Evolutionary conservation across 1,140 invertebrate genomes (phyloP).

Genomic region (Reticulitermes speratus): DNA sequence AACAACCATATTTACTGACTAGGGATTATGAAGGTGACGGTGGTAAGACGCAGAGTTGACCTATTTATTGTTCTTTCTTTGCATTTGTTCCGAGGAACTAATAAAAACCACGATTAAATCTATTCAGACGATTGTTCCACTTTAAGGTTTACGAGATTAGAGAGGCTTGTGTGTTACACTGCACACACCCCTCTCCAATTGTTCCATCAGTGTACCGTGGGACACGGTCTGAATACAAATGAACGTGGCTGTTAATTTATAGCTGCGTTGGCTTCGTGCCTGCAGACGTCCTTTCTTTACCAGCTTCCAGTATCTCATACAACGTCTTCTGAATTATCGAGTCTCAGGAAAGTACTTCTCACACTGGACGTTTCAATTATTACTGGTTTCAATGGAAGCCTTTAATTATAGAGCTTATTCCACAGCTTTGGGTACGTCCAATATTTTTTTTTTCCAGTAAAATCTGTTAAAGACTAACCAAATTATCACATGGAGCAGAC

Average conservation of each 20-base stretch:
- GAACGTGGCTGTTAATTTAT: neutral
- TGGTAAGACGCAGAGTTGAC: too few species aligned
- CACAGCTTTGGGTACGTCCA: too few species aligned
- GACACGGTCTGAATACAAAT: neutral
- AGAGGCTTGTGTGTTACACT: neutral
- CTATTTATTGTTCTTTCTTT: too few species aligned
- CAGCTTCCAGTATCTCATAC: neutral
- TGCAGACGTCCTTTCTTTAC: neutral
- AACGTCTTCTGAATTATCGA: neutral
- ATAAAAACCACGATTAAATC: too few species aligned
- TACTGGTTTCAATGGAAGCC: neutral
- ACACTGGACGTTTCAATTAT: constrained; percentile 1
- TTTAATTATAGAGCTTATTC: neutral
- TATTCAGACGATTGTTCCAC: neutral
- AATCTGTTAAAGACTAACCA: too few species aligned
- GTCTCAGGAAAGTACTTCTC: neutral
- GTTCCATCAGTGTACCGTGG: neutral
- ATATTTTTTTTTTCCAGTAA: too few species aligned
- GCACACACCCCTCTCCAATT: neutral
- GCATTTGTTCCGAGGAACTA: too few species aligned
- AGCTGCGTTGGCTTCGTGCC: neutral
- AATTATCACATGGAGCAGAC: too few species aligned
- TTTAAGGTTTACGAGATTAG: neutral
- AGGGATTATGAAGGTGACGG: too few species aligned
- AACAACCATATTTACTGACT: too few species aligned